Evolutionary conservation across 2,888 invertebrate species (phyloP), one percentile per base, ranked within the genome.

Genomic region (Chrysopilus asiliformis): DNA sequence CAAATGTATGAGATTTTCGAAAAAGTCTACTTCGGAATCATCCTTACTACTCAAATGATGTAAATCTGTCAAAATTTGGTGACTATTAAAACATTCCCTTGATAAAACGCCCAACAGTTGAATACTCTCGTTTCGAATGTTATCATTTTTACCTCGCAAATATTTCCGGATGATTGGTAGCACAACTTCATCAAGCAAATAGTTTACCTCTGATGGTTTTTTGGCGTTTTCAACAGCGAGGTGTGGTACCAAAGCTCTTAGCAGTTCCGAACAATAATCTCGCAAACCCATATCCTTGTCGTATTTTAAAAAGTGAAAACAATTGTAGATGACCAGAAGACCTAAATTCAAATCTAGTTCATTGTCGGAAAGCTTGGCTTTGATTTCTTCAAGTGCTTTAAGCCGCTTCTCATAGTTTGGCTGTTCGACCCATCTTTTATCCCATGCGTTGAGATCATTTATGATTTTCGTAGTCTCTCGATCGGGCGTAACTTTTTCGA

Each of bases 11-110:
- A 93, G 76, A 56, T 94, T 95, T 52, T 89, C 86, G 56, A 93
- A 95, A 69, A 97, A 93, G 60, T 97, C 94, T 0, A 83, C 79
- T 58, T 95, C 93, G 7, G 70, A 58, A 56, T 95, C 90, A 31
- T 60, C 64, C 56, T 75, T 70, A 51, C 79, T 79, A 0, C 74
- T 68, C 20, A 84, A 62, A 22, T 68, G 61, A n/a, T 73, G 66
- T 37, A 86, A 62, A 63, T 87, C 85, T 13, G 70, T 66, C 2
- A 87, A 59, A 0, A 85, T 71, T 3, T 76, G 73, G 57, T 86
- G 81, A 0, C 73, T 66, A 1, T 73, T 69, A 0, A 76, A 66
- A 53, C 82, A 82, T 56, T 82, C 76, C 45, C 79, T 69, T 0
- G 78, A 72, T 55, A 93, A 65, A 49, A 76, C 74, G 1, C 86